These are phyloP conservation scores for Dendrocincla tyrannina DNA, from an alignment of 2,797 vertebrate genomes.

Conservation along the genomic window DNA sequence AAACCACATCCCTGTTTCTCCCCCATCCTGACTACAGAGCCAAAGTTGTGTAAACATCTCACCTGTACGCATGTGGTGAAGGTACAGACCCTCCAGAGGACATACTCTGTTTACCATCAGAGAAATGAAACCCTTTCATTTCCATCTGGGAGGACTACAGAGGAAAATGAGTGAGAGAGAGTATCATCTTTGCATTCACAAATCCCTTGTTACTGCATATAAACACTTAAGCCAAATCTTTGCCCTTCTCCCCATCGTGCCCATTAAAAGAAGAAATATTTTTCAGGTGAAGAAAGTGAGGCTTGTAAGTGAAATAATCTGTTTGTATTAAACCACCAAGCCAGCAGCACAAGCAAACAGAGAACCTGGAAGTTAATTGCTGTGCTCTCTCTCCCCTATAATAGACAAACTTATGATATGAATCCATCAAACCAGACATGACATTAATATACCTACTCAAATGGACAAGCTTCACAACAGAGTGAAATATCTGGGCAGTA, in stretches of 20 bases:
- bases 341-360: constrained; percentile 36
- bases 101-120: constrained; percentile 90
- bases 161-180: neutral
- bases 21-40: neutral
- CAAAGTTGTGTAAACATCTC: neutral
- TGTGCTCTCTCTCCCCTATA: constrained; percentile 32
- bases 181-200: neutral
- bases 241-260: neutral
- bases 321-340: constrained; percentile 23
- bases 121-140: constrained; percentile 96
- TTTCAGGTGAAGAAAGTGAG: constrained; percentile 38
- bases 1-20: neutral
- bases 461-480: constrained; percentile 62
- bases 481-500: constrained; percentile 66
- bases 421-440: constrained; percentile 60
- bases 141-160: constrained; percentile 92
- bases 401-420: constrained; percentile 27
- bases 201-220: neutral
- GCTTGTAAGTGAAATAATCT: constrained; percentile 6
- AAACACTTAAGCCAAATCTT: neutral
- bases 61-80: constrained; percentile 88
- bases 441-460: constrained; percentile 66
- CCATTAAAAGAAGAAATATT: constrained; percentile 2
- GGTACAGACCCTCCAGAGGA: constrained; percentile 81
- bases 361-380: constrained; percentile 40